Evolutionary conservation across 2,797 vertebrate species (phyloP).

Genomic region (Lacerta viridis): DNA sequence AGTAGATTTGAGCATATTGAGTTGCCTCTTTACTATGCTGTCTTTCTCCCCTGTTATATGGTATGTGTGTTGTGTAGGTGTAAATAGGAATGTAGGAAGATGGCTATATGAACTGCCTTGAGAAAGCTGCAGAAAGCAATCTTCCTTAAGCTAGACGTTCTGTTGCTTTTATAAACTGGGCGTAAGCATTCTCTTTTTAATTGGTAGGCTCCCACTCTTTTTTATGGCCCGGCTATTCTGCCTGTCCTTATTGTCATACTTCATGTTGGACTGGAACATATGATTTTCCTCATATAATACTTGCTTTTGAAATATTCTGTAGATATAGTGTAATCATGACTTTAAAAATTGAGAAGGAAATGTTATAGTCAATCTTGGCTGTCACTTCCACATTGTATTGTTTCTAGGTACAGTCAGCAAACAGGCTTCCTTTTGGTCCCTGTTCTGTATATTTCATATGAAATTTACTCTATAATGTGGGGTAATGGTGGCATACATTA

Average conservation of each 20-base stretch:
- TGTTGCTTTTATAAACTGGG: background rate
- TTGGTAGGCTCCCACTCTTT: background rate
- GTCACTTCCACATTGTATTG: background rate
- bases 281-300: background rate
- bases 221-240: background rate
- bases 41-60: background rate
- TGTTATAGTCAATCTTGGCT: background rate
- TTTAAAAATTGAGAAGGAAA: background rate
- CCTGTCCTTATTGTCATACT: background rate
- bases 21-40: background rate
- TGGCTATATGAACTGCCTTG: conserved; percentile 2
- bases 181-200: background rate
- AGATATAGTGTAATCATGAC: background rate
- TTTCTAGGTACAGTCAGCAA: background rate
- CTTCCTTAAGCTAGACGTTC: background rate
- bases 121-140: background rate
- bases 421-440: background rate
- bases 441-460: background rate
- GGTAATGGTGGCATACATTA: too few relatives aligned
- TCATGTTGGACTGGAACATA: background rate
- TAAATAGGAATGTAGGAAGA: conserved; percentile 47
- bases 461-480: background rate
- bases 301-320: background rate
- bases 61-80: background rate
- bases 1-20: background rate